Percentiles rank a stretch among this genome's conserved stretches.
phyloP scores from a whole-genome alignment of 2,113 vertebrate genomes.

The Coptodon rendalli region DNA sequence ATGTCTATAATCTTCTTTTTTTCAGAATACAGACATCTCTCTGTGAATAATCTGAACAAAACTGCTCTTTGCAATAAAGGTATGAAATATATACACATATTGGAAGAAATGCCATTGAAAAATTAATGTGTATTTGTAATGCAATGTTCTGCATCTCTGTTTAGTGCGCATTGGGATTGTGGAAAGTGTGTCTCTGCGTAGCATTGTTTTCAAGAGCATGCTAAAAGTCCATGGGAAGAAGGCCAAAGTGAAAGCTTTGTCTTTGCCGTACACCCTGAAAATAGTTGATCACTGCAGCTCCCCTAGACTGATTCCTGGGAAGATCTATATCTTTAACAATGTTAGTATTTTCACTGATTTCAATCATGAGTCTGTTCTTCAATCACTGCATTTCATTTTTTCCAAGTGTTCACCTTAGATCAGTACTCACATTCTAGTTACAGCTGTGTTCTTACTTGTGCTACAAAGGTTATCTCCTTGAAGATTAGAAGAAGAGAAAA shows the following conservation, averaged over 20 bases:
- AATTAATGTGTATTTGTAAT: background rate
- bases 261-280: background rate
- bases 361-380: background rate
- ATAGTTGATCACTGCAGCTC: background rate
- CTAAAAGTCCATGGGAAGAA: background rate
- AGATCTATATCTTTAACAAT: slow-evolving; percentile 1
- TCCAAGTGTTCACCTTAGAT: background rate
- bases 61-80: background rate
- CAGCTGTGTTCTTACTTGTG: background rate
- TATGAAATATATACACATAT: background rate
- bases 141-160: background rate
- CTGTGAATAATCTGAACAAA: background rate
- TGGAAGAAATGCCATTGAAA: background rate
- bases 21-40: background rate
- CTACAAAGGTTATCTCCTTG: background rate
- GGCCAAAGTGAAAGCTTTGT: background rate
- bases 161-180: slow-evolving; percentile 30
- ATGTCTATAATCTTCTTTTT: background rate
- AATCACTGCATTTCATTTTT: slow-evolving; percentile 20
- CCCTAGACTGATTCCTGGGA: background rate
- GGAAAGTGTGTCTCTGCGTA: background rate
- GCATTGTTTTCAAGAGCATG: background rate
- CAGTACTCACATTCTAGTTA: background rate
- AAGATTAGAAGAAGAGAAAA: background rate
- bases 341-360: background rate